Evolutionary conservation across 2,113 vertebrate genomes (phyloP).

Genomic region (Chlamydotis undulata): DNA sequence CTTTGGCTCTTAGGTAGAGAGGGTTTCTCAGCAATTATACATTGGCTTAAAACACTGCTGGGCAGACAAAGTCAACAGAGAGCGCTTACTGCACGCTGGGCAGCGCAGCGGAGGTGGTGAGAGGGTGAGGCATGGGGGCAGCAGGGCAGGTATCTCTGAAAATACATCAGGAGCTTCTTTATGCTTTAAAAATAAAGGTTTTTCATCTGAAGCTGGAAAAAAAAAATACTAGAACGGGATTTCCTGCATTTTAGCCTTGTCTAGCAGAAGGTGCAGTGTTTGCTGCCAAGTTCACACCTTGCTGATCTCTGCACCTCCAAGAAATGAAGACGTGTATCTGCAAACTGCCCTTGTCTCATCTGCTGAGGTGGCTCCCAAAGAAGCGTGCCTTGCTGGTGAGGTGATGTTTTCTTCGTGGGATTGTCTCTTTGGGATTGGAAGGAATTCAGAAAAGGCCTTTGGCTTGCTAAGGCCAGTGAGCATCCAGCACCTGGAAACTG

Average conservation of each 20-base stretch:
- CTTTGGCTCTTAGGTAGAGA: background rate
- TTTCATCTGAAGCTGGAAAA: background rate
- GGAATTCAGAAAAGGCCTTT: background rate
- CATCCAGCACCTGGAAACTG: background rate
- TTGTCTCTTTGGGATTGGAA: background rate
- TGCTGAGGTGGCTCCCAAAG: background rate
- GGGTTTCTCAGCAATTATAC: slow-evolving; percentile 7
- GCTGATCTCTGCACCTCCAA: background rate
- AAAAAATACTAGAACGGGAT: background rate
- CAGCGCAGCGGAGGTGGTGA: background rate
- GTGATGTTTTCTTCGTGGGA: accelerated
- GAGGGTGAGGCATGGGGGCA: background rate
- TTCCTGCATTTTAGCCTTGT: background rate
- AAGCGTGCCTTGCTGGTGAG: background rate
- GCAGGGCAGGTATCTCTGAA: background rate
- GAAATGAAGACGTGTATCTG: background rate
- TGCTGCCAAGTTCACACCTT: background rate
- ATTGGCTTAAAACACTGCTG: background rate
- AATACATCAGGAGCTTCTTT: background rate
- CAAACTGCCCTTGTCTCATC: background rate
- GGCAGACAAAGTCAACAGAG: background rate
- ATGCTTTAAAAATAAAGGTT: background rate
- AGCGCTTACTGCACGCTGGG: accelerated
- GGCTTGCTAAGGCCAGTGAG: background rate
- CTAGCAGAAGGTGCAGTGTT: background rate